Conservation (phyloP, 2,888 invertebrate species). For the Zaprionus bogoriensis region DNA sequence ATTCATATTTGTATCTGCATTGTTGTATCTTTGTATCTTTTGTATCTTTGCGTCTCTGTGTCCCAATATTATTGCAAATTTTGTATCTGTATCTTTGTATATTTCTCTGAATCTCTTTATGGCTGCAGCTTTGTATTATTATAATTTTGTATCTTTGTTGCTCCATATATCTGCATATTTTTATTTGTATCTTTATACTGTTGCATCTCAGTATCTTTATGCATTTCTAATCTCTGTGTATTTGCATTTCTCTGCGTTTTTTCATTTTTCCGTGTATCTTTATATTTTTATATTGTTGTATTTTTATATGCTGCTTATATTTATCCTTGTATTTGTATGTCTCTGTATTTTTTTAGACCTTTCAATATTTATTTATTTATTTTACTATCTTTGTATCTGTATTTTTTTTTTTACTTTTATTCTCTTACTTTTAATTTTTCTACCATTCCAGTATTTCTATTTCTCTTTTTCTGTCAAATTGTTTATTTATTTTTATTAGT, state of each 20-base stretch:
- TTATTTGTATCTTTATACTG: background rate
- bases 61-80: too few species aligned
- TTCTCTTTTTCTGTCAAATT: too few species aligned
- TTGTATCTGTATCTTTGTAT: background rate
- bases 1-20: too few species aligned
- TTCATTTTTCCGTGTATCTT: background rate
- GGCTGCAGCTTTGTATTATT: background rate
- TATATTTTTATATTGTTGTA: too few species aligned
- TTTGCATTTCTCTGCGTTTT: too few species aligned
- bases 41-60: background rate
- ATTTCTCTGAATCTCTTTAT: background rate
- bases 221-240: background rate
- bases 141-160: background rate
- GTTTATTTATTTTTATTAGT: too few species aligned
- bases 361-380: background rate
- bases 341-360: background rate
- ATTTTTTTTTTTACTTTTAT: background rate
- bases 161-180: background rate
- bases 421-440: too few species aligned
- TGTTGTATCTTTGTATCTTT: too few species aligned
- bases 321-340: background rate
- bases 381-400: background rate
- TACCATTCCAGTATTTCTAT: too few species aligned
- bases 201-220: background rate
- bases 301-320: background rate